phyloP scores from a whole-genome alignment of 1,140 invertebrate genomes.

The Anastatus disparis region DNA sequence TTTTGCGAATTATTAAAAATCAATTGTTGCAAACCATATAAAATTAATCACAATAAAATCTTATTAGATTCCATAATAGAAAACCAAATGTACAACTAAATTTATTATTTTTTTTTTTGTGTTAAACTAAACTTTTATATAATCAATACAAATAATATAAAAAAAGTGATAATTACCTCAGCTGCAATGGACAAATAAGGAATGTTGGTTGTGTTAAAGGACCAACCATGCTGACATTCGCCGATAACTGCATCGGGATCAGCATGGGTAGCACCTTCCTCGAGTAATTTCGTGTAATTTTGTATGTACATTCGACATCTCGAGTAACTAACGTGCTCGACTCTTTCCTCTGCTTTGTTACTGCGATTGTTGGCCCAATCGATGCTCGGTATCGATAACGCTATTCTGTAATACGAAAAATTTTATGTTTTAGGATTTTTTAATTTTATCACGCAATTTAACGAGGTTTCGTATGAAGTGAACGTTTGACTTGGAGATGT shows the following conservation, averaged over 20 bases:
- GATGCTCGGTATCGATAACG: conserved; percentile 71
- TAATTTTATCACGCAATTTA: too few species aligned
- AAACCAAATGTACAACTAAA: too few species aligned
- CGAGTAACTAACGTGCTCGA: conserved; percentile 68
- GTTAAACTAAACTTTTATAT: too few species aligned
- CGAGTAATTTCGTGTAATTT: conserved; percentile 74
- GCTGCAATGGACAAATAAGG: conserved; percentile 83
- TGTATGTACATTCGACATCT: conserved; percentile 79
- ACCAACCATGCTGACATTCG: conserved; percentile 78
- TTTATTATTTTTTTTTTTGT: too few species aligned
- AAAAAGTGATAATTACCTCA: too few species aligned
- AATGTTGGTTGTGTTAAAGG: conserved; percentile 78
- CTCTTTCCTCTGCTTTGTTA: conserved; percentile 52
- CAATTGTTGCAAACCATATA: too few species aligned
- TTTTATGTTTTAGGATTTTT: not conserved
- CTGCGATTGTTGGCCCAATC: conserved; percentile 42
- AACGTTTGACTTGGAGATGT: too few species aligned
- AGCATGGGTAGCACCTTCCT: conserved; percentile 65
- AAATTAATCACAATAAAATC: too few species aligned
- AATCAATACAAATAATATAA: too few species aligned
- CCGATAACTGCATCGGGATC: conserved; percentile 74
- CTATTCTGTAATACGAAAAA: conserved; percentile 62
- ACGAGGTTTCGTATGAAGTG: too few species aligned
- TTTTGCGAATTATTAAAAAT: too few species aligned
- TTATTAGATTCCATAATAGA: too few species aligned